Base-by-base conservation (phyloP, 2,888 invertebrate genomes). In the Stictocephala bisonia region DNA sequence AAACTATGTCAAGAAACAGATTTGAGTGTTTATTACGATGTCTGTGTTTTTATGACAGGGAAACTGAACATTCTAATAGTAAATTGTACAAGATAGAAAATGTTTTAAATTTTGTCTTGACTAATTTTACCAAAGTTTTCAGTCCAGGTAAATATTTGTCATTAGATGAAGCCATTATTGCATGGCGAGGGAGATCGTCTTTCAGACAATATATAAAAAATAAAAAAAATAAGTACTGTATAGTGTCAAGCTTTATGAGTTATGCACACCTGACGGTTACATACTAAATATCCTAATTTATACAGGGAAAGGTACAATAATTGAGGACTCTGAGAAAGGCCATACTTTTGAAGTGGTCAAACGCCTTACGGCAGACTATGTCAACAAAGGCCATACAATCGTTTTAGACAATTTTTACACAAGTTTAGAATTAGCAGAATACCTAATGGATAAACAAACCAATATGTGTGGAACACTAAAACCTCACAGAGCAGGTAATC, bases 391-490 rank as follows among this genome's bases (percentile, higher is more conserved):
- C 9, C 41, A 67, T 27, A n/a, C 66, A 24, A n/a, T n/a, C n/a
- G n/a, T n/a, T n/a, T n/a, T n/a, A n/a, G 51, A 72, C 3, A 72
- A 66, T 24, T 66, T 66, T 50, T 72, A 64, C 31, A 66, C 50
- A 11, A 72, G 31, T 44, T 22, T 71, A 24, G 18, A n/a, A 11
- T 31, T 71, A 3, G 20, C 64, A 29, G 64, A 71, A 64, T 11
- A 44, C n/a, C 24, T 71, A 13, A 66, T 64, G 64, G 35, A 48
- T 20, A 51, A 27, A 13, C 48, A 51, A 24, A 72, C 66, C 3
- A 66, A 51, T 35, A 72, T 72, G 51, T 50, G 41, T 41, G 58
- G 70, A 3, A 70, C 70, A 1, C 18, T 40, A 26, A 15, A 70
- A 27, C n/a, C 40, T 6, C n/a, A 53, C 3, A 69, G 35, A 13